Conservation (phyloP, 2,113 vertebrate genomes). For the Urocolius indicus region DNA sequence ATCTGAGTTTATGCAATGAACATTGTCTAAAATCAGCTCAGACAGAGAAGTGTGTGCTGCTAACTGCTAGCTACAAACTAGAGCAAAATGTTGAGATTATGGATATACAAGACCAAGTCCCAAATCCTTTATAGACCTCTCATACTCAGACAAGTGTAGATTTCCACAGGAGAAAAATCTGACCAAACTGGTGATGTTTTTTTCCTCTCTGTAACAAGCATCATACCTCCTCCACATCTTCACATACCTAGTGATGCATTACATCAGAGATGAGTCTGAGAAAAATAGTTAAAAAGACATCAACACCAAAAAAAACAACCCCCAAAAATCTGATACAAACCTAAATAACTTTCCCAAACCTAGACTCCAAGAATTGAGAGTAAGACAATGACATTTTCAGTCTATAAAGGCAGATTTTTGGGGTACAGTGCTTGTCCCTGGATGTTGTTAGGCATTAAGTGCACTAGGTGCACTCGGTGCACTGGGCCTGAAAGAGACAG, state of each 20-base stretch:
- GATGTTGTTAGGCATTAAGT: background rate
- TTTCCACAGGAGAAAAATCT: background rate
- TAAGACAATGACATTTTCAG: background rate
- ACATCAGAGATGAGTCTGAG: background rate
- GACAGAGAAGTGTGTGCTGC: background rate
- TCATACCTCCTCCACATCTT: background rate
- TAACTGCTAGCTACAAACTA: background rate
- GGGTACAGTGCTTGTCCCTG: background rate
- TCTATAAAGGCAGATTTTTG: conserved; percentile 20
- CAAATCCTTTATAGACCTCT: background rate
- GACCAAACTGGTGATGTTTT: background rate
- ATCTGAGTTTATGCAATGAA: background rate
- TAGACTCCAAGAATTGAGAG: background rate
- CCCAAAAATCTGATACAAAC: background rate
- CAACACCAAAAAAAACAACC: background rate
- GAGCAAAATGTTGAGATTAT: background rate
- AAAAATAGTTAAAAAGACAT: background rate
- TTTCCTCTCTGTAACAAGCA: background rate
- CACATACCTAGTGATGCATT: background rate
- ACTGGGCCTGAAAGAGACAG: conserved; percentile 17
- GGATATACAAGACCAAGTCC: background rate
- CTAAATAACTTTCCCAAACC: background rate
- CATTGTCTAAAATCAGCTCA: background rate
- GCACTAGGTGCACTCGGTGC: background rate
- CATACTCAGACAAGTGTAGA: background rate